Evolutionary conservation across 2,888 invertebrate species (phyloP), one percentile per base, ranked within the genome.

Genomic region (Pammene aurita): DNA sequence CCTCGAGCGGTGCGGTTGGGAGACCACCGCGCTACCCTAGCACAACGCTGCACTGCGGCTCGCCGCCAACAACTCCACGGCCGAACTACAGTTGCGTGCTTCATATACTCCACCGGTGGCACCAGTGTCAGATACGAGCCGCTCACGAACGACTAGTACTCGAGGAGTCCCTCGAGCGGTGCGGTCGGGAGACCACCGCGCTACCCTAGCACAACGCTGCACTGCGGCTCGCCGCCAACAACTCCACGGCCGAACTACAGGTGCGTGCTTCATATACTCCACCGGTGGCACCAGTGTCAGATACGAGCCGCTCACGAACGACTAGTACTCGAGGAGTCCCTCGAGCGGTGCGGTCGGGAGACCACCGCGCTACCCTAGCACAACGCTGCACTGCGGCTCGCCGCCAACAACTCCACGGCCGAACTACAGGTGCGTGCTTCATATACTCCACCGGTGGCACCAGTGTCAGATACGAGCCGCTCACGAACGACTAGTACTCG

Each of bases 101-200:
- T 9, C 7, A 4, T 9, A 13, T 5, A 10, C 1, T 13, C 44
- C 44, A 13, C n/a, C n/a, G n/a, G n/a, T n/a, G n/a, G n/a, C n/a
- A n/a, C 5, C 13, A 13, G 13, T 7, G 13, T 26, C 26, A 1
- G 26, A 26, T 4, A 26, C 95, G 96, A 73, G 96, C 96, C 87
- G 95, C 97, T 68, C 95, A 98, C 84, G 95, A 96, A 83, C 96
- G 97, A 74, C 93, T 97, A 75, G 96, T 97, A 80, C 95, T 97
- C 46, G 92, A 92, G 74, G 92, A 91, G 82, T 80, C 86, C 67
- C 76, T 92, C 74, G 91, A 91, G 84, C 83, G 89, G 44, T 89
- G 91, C 82, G 84, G 81, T 65, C 86, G 92, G 60, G 92, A 92
- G 79, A 86, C 88, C 67, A 84, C 87, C 70, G 88, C 91, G 76